phyloP scores from a whole-genome alignment of 2,888 invertebrate species.

The Drosophila lutescens region DNA sequence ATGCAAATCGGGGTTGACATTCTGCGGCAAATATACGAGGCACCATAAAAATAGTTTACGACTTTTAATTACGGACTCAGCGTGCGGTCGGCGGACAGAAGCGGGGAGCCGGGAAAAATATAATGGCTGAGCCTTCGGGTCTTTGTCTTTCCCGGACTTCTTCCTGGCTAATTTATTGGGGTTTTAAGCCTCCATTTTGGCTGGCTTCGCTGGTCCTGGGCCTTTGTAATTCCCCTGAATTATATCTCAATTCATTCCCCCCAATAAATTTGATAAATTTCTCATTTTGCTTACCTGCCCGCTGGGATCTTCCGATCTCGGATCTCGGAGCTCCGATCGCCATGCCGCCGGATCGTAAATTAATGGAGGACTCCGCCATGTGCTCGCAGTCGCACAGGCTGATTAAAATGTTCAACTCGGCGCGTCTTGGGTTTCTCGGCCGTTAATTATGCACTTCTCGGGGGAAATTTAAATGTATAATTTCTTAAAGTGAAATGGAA shows the following conservation, averaged over 20 bases:
- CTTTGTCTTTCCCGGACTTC: constrained; percentile 40
- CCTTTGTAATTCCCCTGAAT: constrained; percentile 76
- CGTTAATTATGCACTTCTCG: constrained; percentile 59
- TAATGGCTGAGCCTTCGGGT: constrained; percentile 48
- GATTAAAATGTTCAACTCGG: constrained; percentile 68
- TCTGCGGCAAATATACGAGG: constrained; percentile 74
- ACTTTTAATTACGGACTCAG: constrained; percentile 75
- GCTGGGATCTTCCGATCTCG: constrained; percentile 51
- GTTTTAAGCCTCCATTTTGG: constrained; percentile 72
- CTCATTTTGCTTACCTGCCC: constrained; percentile 71
- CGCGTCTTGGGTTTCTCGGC: constrained; percentile 60
- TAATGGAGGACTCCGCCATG: constrained; percentile 46
- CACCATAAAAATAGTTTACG: constrained; percentile 74
- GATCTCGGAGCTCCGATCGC: constrained; percentile 48
- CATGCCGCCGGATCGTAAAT: constrained; percentile 56
- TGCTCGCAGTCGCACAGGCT: constrained; percentile 35
- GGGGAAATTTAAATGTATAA: constrained; percentile 66
- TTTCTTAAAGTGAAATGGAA: constrained; percentile 53
- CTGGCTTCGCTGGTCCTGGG: constrained; percentile 26
- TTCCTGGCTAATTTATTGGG: constrained; percentile 60
- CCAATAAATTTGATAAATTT: constrained; percentile 77
- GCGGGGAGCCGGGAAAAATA: constrained; percentile 11
- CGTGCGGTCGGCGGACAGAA: constrained; percentile 54
- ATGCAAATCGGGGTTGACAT: constrained; percentile 77
- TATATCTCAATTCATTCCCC: constrained; percentile 77